Conservation (phyloP, 2,113 vertebrate species). For the Burhinus oedicnemus region DNA sequence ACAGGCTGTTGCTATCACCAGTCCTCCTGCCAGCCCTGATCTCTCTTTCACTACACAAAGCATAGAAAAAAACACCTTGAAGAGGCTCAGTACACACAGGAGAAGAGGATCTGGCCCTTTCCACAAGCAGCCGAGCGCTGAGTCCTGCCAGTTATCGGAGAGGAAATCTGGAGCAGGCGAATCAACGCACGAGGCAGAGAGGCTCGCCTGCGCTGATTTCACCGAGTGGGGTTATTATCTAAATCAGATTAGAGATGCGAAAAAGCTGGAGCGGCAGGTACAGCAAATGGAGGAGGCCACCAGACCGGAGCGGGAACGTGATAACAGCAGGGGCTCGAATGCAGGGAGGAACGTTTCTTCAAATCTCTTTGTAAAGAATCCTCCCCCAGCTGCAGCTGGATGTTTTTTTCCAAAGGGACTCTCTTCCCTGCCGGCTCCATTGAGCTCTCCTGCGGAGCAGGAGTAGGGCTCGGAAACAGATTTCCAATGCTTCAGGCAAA, state of each 20-base stretch:
- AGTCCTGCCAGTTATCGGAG: rapidly evolving
- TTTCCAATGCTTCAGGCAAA: not conserved
- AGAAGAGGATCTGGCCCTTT: not conserved
- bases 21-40: not conserved
- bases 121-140: not conserved
- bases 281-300: not conserved
- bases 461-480: not conserved
- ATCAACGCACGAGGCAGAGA: not conserved
- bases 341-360: not conserved
- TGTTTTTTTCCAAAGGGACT: not conserved
- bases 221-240: not conserved
- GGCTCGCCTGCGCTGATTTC: not conserved
- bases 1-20: not conserved
- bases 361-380: not conserved
- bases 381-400: not conserved
- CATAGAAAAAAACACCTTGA: not conserved
- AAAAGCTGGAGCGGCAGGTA: not conserved
- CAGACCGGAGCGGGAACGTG: not conserved
- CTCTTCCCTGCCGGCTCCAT: not conserved
- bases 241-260: not conserved
- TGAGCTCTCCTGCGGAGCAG: not conserved
- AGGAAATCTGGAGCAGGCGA: not conserved
- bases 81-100: rapidly evolving
- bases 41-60: not conserved
- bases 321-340: not conserved